Percentiles rank a stretch among this genome's conserved stretches.
phyloP scores from a whole-genome alignment of 2,888 invertebrate genomes.

The Antheraea assamensis region DNA sequence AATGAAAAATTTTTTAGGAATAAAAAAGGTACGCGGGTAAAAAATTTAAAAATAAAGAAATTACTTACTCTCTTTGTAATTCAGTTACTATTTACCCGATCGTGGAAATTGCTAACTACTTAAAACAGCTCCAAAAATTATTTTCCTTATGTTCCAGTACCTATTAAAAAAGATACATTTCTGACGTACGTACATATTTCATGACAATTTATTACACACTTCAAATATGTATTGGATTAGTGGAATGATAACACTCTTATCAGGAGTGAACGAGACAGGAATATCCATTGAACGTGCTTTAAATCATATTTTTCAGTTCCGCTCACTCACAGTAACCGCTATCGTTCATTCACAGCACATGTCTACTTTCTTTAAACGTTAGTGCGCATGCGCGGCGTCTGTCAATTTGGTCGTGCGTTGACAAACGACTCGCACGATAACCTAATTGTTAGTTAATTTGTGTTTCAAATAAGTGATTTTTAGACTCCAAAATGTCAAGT shows the following conservation, averaged over 20 bases:
- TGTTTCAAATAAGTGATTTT: conserved; percentile 28
- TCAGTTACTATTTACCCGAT: no score
- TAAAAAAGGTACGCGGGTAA: no score
- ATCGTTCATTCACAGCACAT: conserved; percentile 55
- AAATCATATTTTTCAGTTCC: conserved; percentile 34
- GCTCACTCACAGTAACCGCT: conserved; percentile 36
- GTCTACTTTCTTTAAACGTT: conserved; percentile 69
- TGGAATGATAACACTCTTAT: conserved; percentile 4
- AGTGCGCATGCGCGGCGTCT: conserved; percentile 73
- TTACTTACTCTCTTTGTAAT: no score
- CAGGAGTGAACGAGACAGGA: conserved; percentile 29
- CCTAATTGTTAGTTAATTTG: conserved; percentile 47
- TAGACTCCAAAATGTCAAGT: conserved; percentile 47
- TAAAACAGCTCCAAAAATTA: no score
- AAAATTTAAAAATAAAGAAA: no score
- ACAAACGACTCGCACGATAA: conserved; percentile 56
- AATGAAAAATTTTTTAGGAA: no score
- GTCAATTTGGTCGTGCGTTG: conserved; percentile 50
- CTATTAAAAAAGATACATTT: no score
- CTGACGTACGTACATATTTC: neutral
- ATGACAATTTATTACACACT: neutral
- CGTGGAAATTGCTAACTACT: no score
- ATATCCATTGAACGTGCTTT: conserved; percentile 29
- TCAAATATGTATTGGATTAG: neutral
- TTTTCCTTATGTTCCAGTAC: no score